phyloP scores from a whole-genome alignment of 2,888 invertebrate genomes.

The Dexiosoma caninum region DNA sequence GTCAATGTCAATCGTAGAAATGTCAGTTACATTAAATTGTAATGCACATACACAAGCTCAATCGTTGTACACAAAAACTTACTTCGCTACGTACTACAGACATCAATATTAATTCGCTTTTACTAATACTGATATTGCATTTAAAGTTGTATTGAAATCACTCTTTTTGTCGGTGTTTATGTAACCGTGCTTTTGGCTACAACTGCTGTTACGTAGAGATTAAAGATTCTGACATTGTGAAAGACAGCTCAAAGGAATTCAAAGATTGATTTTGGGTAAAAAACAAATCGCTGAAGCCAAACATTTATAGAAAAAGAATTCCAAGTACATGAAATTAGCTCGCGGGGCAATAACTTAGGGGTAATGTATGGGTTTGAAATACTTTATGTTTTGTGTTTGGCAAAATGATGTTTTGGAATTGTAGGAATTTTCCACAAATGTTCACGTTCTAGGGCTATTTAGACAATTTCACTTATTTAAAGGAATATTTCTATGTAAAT shows the following conservation, averaged over 20 bases:
- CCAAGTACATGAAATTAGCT: not conserved
- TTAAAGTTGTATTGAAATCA: slow-evolving; percentile 42
- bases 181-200: slow-evolving; percentile 3
- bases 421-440: no score
- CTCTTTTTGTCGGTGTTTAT: not conserved
- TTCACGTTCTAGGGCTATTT: no score
- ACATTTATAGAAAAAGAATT: not conserved
- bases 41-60: not conserved
- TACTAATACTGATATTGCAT: slow-evolving; percentile 42
- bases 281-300: not conserved
- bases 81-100: not conserved
- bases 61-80: not conserved
- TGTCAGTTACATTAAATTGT: slow-evolving; percentile 53
- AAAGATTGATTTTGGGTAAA: slow-evolving; percentile 55
- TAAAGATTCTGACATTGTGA: slow-evolving; percentile 57
- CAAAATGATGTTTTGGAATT: not conserved
- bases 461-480: no score
- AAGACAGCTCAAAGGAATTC: slow-evolving; percentile 48
- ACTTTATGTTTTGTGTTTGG: not conserved
- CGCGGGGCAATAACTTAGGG: not conserved
- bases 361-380: not conserved
- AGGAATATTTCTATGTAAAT: no score
- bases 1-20: slow-evolving; percentile 65
- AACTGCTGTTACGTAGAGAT: slow-evolving; percentile 36
- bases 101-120: slow-evolving; percentile 17